Evolutionary conservation across 37 sponge, comb jelly and placozoan species (phyloP), one percentile per base, ranked within the genome.

Genomic region (Beroe forskalii): DNA sequence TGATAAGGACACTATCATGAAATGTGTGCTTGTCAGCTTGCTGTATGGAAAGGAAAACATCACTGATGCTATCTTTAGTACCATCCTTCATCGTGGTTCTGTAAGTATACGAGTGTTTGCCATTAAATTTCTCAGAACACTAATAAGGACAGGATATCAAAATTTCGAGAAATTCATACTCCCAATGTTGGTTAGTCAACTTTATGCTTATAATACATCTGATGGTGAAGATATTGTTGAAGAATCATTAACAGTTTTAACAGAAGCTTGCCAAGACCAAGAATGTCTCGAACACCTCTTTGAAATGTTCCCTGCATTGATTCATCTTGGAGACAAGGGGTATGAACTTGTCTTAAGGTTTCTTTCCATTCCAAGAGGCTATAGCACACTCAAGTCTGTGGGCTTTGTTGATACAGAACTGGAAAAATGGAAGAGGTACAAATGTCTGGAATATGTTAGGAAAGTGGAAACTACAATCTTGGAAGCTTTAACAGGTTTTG

Each of bases 391-490:
- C 27, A 27, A 32, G 1, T 22, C 28, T 12, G 8, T 80, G n/a
- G 86, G 86, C 3, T 80, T 80, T 44, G 55, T 80, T 80, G 86
- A 80, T 30, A 44, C 44, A 38, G 86, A 80, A 24, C 23, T 80
- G n/a, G 86, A 80, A 25, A 41, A 44, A 37, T 80, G 86, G 86
- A 80, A 80, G 48, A 32, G 30, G 22, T 80, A 44, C 42, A 80
- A 44, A 44, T 80, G 86, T n/a, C 28, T 80, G 9, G 86, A 80
- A 37, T 80, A 80, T 80, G 86, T 80, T 4, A 80, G 86, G 86
- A 44, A 80, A 25, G 86, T 80, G 12, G 86, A 80, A 37, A 80
- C 55, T 1, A 44, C 55, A 80, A 14, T 80, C 9, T 30, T 80
- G 14, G 86, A 80, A 25, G 44, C 55, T 43, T 48, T 80, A 24